Conservation (phyloP, 2,888 invertebrate species). For the Petrolisthes cinctipes region DNA sequence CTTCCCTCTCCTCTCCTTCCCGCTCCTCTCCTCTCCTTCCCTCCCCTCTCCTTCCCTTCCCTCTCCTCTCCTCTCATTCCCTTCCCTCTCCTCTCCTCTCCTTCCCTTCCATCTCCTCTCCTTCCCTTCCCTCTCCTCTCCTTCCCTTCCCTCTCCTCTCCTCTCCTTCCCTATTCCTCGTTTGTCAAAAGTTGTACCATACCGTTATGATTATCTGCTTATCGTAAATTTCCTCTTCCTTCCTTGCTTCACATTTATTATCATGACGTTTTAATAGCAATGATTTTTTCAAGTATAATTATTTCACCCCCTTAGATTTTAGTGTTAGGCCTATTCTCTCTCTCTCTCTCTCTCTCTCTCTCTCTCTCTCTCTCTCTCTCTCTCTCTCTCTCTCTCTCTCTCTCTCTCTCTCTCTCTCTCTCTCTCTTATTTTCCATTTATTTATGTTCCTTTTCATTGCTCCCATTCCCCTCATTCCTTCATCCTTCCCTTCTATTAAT, state of each 20-base stretch:
- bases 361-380: slow-evolving; percentile 36
- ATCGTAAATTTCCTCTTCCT: too few relatives aligned
- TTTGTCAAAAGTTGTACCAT: background rate
- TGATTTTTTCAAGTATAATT: too few relatives aligned
- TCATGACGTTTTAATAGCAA: too few relatives aligned
- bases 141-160: background rate
- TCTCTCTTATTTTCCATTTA: background rate
- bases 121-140: background rate
- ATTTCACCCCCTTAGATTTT: too few relatives aligned
- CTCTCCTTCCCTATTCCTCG: background rate
- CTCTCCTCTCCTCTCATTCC: background rate
- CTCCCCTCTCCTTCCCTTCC: background rate
- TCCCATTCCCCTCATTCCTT: background rate
- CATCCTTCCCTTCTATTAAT: background rate
- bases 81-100: too few relatives aligned
- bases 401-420: background rate
- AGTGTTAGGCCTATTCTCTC: background rate
- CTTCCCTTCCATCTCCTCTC: too few relatives aligned
- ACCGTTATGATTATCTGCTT: too few relatives aligned
- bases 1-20: too few relatives aligned
- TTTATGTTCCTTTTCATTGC: background rate
- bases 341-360: slow-evolving; percentile 41
- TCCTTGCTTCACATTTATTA: too few relatives aligned
- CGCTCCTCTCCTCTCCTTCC: background rate
- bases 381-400: slow-evolving; percentile 18